Evolutionary conservation across 2,888 invertebrate species (phyloP).

Genomic region (Blomia tropicalis): DNA sequence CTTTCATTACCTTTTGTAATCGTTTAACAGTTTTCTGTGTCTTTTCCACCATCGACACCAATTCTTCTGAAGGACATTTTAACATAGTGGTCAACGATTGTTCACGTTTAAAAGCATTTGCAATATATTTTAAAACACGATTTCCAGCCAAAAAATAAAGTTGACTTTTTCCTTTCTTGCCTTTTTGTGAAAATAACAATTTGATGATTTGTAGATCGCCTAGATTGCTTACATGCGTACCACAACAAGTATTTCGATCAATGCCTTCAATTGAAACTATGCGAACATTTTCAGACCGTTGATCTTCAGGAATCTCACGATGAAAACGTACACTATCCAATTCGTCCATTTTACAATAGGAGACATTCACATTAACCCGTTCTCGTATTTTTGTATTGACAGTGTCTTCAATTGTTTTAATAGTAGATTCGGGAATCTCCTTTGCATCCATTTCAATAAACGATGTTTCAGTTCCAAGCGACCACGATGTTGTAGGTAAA

Average conservation of each 20-base stretch:
- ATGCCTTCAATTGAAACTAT: constrained; percentile 58
- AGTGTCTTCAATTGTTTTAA: constrained; percentile 42
- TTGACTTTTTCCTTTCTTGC: constrained; percentile 47
- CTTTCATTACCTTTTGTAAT: constrained; percentile 44
- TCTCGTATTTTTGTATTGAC: constrained; percentile 53
- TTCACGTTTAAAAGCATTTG: constrained; percentile 49
- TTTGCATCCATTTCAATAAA: constrained; percentile 49
- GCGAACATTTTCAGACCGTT: constrained; percentile 53
- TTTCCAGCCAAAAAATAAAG: constrained; percentile 53
- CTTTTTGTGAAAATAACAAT: constrained; percentile 52
- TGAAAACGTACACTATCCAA: constrained; percentile 44
- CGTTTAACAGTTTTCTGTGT: constrained; percentile 51
- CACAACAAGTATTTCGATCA: constrained; percentile 71
- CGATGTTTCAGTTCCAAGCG: constrained; percentile 56
- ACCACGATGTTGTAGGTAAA: constrained; percentile 60
- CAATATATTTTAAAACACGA: constrained; percentile 48
- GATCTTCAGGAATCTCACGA: constrained; percentile 55
- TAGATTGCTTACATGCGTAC: constrained; percentile 63
- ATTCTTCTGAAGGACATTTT: constrained; percentile 53
- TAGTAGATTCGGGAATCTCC: constrained; percentile 33
- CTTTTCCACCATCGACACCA: constrained; percentile 55
- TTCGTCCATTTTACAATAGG: constrained; percentile 45
- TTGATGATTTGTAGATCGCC: constrained; percentile 43
- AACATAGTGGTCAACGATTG: constrained; percentile 49
- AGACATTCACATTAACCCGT: constrained; percentile 48